Conservation (phyloP, 1,140 invertebrate genomes). For the Aplysia californica region DNA sequence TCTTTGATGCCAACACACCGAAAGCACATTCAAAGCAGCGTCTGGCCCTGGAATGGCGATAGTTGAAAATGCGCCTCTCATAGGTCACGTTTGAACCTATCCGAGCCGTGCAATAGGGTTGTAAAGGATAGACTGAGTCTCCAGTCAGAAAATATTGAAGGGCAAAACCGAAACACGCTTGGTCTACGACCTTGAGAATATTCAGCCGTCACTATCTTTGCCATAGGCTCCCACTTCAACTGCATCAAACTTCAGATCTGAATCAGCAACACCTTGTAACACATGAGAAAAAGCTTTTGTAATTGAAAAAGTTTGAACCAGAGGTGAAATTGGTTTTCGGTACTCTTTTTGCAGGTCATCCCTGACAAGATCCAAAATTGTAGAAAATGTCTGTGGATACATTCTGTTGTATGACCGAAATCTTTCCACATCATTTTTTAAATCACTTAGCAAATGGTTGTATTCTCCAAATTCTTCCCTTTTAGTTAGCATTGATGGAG, state of each 20-base stretch:
- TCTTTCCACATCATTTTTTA: too few species aligned
- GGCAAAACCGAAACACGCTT: not conserved
- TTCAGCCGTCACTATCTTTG: slow-evolving; percentile 14
- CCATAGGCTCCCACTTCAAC: slow-evolving; percentile 17
- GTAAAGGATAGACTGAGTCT: slow-evolving; percentile 14
- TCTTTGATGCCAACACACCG: slow-evolving; percentile 8
- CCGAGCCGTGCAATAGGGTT: too few species aligned
- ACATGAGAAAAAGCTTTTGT: too few species aligned
- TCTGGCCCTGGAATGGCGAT: slow-evolving; percentile 23
- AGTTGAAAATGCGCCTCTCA: slow-evolving; percentile 14
- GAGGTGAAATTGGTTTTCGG: too few species aligned
- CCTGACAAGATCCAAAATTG: too few species aligned
- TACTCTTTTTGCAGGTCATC: too few species aligned
- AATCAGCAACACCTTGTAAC: not conserved
- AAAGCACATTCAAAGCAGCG: slow-evolving; percentile 23
- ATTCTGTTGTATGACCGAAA: too few species aligned
- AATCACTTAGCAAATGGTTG: too few species aligned
- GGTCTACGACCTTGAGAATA: slow-evolving; percentile 7
- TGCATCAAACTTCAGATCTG: not conserved
- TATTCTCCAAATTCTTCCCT: too few species aligned
- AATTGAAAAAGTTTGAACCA: too few species aligned
- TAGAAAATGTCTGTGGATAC: too few species aligned
- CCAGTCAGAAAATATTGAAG: slow-evolving; percentile 16
- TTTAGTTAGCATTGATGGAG: too few species aligned
- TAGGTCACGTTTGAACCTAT: slow-evolving; percentile 5